Evolutionary conservation across 2,888 invertebrate species (phyloP).

Genomic region (Drosophila imparisetae): DNA sequence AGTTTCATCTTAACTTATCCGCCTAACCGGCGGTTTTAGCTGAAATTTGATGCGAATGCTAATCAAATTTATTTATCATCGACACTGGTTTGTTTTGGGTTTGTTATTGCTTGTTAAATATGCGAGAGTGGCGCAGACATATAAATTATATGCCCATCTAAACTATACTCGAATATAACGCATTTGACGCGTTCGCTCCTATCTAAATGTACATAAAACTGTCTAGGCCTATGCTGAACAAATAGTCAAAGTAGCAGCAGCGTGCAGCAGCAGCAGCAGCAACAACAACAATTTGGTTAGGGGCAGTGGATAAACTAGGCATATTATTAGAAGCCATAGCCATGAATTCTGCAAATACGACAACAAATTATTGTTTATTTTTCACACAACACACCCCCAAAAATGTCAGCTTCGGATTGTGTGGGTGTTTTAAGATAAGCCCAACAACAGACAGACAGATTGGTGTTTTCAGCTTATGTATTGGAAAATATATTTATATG

Average conservation of each 20-base stretch:
- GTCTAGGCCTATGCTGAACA: slow-evolving; percentile 71
- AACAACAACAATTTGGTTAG: slow-evolving; percentile 33
- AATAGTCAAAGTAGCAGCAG: slow-evolving; percentile 47
- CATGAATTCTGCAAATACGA: slow-evolving; percentile 11
- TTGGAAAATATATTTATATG: slow-evolving; percentile 4
- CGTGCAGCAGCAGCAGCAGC: slow-evolving; percentile 14
- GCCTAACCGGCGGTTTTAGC: neutral
- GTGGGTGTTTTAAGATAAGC: slow-evolving; percentile 42
- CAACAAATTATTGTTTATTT: slow-evolving; percentile 60
- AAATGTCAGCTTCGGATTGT: slow-evolving; percentile 16
- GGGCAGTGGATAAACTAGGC: slow-evolving; percentile 62
- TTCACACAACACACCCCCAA: slow-evolving; percentile 44
- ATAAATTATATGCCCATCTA: slow-evolving; percentile 64
- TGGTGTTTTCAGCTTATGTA: slow-evolving; percentile 24
- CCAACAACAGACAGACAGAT: slow-evolving; percentile 17
- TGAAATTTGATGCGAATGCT: slow-evolving; percentile 27
- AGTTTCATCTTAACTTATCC: neutral
- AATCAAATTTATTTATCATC: slow-evolving; percentile 58
- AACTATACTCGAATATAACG: slow-evolving; percentile 25
- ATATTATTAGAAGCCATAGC: slow-evolving; percentile 57
- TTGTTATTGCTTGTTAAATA: slow-evolving; percentile 46
- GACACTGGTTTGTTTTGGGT: slow-evolving; percentile 25
- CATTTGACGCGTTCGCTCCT: slow-evolving; percentile 45
- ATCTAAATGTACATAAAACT: slow-evolving; percentile 66
- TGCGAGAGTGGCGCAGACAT: slow-evolving; percentile 50